Conservation (phyloP, 2,113 vertebrate species). For the Ancistrus triradiatus region DNA sequence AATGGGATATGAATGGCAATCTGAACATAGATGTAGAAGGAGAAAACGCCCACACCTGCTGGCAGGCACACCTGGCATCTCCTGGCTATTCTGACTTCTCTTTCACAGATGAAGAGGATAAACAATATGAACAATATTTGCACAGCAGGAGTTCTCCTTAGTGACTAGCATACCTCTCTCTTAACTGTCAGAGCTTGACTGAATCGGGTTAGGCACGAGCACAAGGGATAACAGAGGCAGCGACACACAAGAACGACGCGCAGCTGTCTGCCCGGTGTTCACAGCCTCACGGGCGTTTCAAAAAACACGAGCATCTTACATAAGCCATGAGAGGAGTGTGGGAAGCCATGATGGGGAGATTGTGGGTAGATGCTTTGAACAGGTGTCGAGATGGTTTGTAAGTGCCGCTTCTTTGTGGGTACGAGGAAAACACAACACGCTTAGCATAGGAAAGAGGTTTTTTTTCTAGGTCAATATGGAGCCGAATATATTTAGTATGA, state of each 20-base stretch:
- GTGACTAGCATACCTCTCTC: constrained; percentile 45
- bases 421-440: constrained; percentile 1
- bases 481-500: no score
- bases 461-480: constrained; percentile 16
- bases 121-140: constrained; percentile 53
- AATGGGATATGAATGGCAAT: constrained; percentile 1
- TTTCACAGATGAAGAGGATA: constrained; percentile 27
- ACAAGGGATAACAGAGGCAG: constrained; percentile 52
- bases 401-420: constrained; percentile 15
- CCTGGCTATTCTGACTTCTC: constrained; percentile 9
- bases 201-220: constrained; percentile 71
- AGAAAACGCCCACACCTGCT: constrained; percentile 1
- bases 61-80: constrained; percentile 18
- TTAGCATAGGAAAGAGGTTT: not conserved
- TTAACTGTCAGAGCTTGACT: constrained; percentile 70
- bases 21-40: not conserved
- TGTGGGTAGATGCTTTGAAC: constrained; percentile 42
- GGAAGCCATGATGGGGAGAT: constrained; percentile 21
- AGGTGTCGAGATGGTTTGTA: constrained; percentile 35
- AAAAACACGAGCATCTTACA: constrained; percentile 50
- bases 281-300: constrained; percentile 50
- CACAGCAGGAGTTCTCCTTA: constrained; percentile 54
- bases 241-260: constrained; percentile 61
- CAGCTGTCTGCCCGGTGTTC: constrained; percentile 50
- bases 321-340: constrained; percentile 44